phyloP scores from a whole-genome alignment of 2,888 invertebrate species.

The Apotomis betuletana region DNA sequence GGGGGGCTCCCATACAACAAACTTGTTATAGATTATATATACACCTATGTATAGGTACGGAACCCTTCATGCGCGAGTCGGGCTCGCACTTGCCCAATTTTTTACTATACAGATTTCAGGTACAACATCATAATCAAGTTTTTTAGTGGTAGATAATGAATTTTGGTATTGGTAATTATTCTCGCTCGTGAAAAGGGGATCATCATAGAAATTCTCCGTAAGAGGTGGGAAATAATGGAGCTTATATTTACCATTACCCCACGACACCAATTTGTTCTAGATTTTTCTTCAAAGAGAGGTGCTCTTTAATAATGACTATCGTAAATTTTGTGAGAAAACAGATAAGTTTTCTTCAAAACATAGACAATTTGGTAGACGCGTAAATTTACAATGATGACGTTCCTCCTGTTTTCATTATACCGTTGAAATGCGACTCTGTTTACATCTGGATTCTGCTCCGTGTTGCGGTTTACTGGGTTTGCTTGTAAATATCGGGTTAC shows the following conservation, averaged over 20 bases:
- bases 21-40: too few species aligned
- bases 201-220: not conserved
- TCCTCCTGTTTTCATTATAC: not conserved
- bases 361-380: not conserved
- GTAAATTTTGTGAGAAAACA: not conserved
- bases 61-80: too few species aligned
- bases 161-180: too few species aligned
- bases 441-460: constrained; percentile 1
- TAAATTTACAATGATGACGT: not conserved
- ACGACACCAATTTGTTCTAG: not conserved
- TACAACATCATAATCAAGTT: too few species aligned
- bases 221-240: not conserved
- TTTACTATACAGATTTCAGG: too few species aligned
- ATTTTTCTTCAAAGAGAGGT: constrained; percentile 5
- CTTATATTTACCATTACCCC: constrained; percentile 1
- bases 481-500: not conserved
- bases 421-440: not conserved
- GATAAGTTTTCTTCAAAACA: not conserved
- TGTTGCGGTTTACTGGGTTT: constrained; percentile 6
- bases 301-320: not conserved
- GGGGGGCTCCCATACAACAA: too few species aligned
- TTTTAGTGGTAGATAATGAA: too few species aligned
- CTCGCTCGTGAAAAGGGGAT: not conserved
- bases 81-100: too few species aligned
- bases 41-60: too few species aligned